These are phyloP conservation scores for Mus pahari DNA, from an alignment of 2,113 vertebrate species.

Conservation along the genomic window DNA sequence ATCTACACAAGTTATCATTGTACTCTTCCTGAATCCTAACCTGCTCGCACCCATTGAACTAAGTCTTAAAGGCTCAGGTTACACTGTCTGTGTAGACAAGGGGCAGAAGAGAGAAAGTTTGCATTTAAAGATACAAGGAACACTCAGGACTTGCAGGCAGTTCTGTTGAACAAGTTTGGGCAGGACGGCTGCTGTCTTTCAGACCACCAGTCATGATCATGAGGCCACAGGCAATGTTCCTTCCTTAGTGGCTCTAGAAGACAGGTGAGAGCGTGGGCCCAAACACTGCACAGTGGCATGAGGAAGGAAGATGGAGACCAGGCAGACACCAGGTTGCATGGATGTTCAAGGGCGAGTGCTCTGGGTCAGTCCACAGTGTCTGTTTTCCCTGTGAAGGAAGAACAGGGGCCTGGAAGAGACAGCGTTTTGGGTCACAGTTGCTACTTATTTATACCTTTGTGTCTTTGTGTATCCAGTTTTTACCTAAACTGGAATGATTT, in stretches of 20 bases:
- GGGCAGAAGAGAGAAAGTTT: background rate
- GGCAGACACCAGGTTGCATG: background rate
- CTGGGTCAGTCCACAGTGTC: background rate
- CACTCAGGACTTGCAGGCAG: background rate
- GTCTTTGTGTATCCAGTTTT: background rate
- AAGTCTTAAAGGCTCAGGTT: background rate
- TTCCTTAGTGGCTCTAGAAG: background rate
- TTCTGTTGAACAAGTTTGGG: background rate
- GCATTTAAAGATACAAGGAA: background rate
- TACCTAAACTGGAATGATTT: background rate
- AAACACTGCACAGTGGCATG: background rate
- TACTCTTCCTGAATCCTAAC: background rate
- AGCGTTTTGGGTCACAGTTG: background rate
- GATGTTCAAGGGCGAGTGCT: background rate
- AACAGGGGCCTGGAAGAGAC: background rate
- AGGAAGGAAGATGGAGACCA: rapidly evolving
- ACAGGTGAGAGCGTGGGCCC: background rate
- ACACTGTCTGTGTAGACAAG: background rate
- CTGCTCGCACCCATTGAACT: background rate
- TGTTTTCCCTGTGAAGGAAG: background rate
- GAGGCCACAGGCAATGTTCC: background rate
- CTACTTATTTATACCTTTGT: background rate
- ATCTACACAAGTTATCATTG: conserved; percentile 4
- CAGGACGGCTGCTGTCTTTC: background rate
- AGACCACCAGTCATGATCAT: background rate